These are phyloP conservation scores for Drosophila funebris DNA, from an alignment of 1,140 invertebrate species.

Conservation along the genomic window DNA sequence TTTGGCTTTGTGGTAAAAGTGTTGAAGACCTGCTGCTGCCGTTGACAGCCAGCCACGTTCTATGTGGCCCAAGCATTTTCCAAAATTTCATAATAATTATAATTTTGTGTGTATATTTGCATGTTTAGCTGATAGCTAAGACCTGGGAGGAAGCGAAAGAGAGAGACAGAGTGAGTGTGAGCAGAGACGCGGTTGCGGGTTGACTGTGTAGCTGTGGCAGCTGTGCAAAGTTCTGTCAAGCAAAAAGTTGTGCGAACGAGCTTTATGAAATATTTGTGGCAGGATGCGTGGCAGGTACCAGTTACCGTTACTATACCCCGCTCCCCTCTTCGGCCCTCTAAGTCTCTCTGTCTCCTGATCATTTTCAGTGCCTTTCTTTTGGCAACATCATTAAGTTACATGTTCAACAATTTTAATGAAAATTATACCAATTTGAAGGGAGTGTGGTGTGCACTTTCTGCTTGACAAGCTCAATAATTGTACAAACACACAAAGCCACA, in stretches of 20 bases:
- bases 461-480: slow-evolving; percentile 65
- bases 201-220: slow-evolving; percentile 30
- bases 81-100: slow-evolving; percentile 77
- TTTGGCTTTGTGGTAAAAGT: slow-evolving; percentile 61
- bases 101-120: slow-evolving; percentile 70
- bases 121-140: slow-evolving; percentile 34
- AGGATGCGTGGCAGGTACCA: slow-evolving; percentile 39
- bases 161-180: neutral
- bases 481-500: slow-evolving; percentile 22
- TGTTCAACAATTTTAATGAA: slow-evolving; percentile 49
- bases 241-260: slow-evolving; percentile 34
- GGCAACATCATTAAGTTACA: slow-evolving; percentile 42
- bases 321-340: neutral
- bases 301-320: neutral
- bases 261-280: slow-evolving; percentile 58
- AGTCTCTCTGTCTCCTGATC: slow-evolving; percentile 10
- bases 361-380: slow-evolving; percentile 26
- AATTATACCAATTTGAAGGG: slow-evolving; percentile 30
- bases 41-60: slow-evolving; percentile 50
- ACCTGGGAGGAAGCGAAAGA: neutral
- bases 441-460: slow-evolving; percentile 27
- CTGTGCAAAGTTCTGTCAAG: slow-evolving; percentile 49
- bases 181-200: neutral
- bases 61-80: slow-evolving; percentile 43
- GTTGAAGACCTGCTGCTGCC: slow-evolving; percentile 48